Evolutionary conservation across 2,113 vertebrate genomes (phyloP).

Genomic region (Haemorhous mexicanus): DNA sequence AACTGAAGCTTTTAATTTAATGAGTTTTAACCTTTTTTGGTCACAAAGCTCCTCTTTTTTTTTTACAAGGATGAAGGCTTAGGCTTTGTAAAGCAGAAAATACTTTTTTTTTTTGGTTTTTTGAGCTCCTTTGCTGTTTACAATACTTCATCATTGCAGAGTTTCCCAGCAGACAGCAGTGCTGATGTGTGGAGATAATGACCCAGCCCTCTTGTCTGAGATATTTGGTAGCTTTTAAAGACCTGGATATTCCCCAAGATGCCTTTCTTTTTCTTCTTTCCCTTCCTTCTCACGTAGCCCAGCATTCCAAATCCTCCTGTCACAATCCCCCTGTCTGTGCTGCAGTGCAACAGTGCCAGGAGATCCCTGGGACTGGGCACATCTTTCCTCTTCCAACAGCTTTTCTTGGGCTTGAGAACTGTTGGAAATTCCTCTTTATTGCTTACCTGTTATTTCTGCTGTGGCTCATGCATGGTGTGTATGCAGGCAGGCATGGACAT

Average conservation of each 20-base stretch:
- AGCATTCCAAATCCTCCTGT: background rate
- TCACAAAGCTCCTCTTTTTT: background rate
- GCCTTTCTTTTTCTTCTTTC: background rate
- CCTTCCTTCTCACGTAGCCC: background rate
- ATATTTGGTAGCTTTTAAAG: background rate
- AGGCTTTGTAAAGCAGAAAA: background rate
- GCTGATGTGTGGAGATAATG: background rate
- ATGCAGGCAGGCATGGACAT: background rate
- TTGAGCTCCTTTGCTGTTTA: background rate
- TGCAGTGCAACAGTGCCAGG: background rate
- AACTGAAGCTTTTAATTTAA: background rate
- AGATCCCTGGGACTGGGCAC: background rate
- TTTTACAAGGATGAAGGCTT: background rate
- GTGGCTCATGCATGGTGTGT: background rate
- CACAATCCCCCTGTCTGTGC: background rate
- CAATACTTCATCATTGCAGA: background rate
- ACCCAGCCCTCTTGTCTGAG: background rate
- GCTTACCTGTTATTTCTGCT: background rate
- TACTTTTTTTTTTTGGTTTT: background rate
- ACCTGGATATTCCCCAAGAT: background rate
- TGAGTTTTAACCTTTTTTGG: slow-evolving; percentile 26
- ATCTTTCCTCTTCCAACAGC: background rate
- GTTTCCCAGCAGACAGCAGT: background rate
- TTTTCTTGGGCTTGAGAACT: background rate
- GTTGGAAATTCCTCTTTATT: background rate